Evolutionary conservation across 2,797 vertebrate genomes (phyloP).

Genomic region (Anguilla marmorata): DNA sequence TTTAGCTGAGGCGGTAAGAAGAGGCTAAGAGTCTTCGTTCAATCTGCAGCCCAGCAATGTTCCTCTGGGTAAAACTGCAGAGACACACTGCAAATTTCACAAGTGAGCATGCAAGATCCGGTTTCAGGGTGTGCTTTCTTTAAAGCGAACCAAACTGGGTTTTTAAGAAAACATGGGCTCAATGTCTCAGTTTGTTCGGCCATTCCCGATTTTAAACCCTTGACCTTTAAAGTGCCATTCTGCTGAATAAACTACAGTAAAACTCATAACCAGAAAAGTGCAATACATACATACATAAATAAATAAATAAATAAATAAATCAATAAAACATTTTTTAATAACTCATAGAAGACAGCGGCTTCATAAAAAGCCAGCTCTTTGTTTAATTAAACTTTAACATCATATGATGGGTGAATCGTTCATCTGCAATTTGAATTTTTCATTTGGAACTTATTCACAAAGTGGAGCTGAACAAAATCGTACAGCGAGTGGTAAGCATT

Average conservation of each 20-base stretch:
- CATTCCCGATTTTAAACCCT: not conserved
- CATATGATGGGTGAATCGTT: not conserved
- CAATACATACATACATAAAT: no score
- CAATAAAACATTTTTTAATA: not conserved
- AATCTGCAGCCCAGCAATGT: not conserved
- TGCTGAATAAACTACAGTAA: not conserved
- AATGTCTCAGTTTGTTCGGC: not conserved
- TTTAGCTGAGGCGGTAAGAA: not conserved
- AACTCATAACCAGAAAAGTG: not conserved
- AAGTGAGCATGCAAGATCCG: not conserved
- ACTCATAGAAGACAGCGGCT: not conserved
- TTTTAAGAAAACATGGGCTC: not conserved
- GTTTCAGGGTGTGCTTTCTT: not conserved
- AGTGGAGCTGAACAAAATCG: not conserved
- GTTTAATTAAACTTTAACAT: conserved; percentile 1
- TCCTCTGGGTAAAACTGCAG: not conserved
- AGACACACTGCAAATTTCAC: not conserved
- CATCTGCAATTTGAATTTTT: not conserved
- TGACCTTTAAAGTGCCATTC: not conserved
- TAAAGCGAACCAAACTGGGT: not conserved
- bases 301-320: not conserved
- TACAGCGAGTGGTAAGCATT: not conserved
- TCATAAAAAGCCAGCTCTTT: not conserved
- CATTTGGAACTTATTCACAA: not conserved
- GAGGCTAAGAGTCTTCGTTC: not conserved